Percentiles rank a stretch among this genome's conserved stretches.
Conservation (phyloP, 2,797 vertebrate genomes). For the Gambelia wislizenii region DNA sequence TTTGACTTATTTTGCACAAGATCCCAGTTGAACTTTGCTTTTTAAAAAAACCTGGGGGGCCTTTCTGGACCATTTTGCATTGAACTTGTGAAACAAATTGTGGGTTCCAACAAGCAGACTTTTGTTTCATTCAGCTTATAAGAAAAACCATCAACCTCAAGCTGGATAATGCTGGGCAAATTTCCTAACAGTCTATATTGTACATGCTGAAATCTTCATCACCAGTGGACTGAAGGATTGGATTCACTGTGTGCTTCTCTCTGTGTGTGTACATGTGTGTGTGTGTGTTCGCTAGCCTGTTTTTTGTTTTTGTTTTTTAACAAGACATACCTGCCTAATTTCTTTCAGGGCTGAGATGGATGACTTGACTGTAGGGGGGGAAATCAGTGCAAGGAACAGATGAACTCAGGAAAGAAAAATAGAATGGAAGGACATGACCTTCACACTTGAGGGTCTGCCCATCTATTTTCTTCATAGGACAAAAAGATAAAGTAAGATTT, state of each 20-base stretch:
- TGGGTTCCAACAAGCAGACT: too few relatives aligned
- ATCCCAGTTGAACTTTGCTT: too few relatives aligned
- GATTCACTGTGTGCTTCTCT: not conserved
- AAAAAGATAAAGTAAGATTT: slow-evolving; percentile 1
- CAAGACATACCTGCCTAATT: not conserved
- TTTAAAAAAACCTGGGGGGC: too few relatives aligned
- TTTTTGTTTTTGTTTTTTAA: not conserved
- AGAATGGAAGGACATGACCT: not conserved
- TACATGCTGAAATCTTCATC: not conserved
- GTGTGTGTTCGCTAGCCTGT: too few relatives aligned
- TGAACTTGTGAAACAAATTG: too few relatives aligned
- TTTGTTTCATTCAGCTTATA: too few relatives aligned
- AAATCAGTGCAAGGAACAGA: not conserved
- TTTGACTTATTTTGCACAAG: too few relatives aligned
- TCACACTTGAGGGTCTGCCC: not conserved
- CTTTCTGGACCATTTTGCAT: too few relatives aligned
- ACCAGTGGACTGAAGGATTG: not conserved
- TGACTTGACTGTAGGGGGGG: not conserved
- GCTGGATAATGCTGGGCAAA: too few relatives aligned
- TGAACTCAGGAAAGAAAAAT: slow-evolving; percentile 20
- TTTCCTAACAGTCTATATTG: not conserved
- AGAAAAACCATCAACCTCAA: too few relatives aligned
- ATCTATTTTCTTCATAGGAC: not conserved
- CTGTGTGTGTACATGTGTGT: too few relatives aligned
- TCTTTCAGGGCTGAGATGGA: not conserved